These are phyloP conservation scores for Halichondria panicea DNA, from an alignment of 37 sponge, comb jelly and placozoan genomes.

Conservation along the genomic window DNA sequence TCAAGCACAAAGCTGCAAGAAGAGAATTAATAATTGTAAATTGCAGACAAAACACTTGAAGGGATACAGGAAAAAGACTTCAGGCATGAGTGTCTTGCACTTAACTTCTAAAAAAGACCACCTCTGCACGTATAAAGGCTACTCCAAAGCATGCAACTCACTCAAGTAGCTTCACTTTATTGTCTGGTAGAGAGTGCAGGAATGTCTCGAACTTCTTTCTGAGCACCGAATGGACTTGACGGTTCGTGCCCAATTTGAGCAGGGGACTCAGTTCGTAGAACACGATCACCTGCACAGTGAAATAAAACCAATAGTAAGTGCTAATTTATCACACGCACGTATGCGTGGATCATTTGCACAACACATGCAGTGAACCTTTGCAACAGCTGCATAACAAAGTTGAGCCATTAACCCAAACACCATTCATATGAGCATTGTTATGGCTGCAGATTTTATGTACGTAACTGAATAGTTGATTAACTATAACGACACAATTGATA, in stretches of 20 bases:
- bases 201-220: constrained; percentile 13
- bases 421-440: background rate
- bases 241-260: constrained; percentile 23
- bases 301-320: background rate
- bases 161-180: constrained; percentile 47
- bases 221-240: constrained; percentile 1
- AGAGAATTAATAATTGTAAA: background rate
- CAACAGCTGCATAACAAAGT: too few relatives aligned
- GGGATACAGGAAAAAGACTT: background rate
- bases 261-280: constrained; percentile 57
- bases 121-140: too few relatives aligned
- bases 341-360: too few relatives aligned
- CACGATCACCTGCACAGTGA: constrained; percentile 34
- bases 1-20: constrained; percentile 39
- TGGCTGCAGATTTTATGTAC: background rate
- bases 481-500: too few relatives aligned
- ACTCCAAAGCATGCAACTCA: constrained; percentile 20
- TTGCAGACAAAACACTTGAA: too few relatives aligned
- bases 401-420: background rate
- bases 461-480: too few relatives aligned
- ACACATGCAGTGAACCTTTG: too few relatives aligned
- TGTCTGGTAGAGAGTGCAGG: constrained; percentile 17
- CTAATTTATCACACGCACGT: background rate
- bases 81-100: background rate
- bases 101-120: background rate